phyloP scores from a whole-genome alignment of 2,888 invertebrate genomes.

The Watsonalla cultraria region DNA sequence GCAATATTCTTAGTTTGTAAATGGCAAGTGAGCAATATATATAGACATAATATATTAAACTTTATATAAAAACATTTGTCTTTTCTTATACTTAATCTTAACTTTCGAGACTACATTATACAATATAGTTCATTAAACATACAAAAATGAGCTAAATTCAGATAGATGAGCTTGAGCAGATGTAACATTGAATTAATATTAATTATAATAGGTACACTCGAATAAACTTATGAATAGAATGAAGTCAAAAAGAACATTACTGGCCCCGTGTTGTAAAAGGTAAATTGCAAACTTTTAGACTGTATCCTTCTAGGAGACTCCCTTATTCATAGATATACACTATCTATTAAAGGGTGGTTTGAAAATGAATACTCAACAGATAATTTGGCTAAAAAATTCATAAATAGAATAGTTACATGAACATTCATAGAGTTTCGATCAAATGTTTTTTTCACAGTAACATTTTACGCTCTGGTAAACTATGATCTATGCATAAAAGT shows the following conservation, averaged over 20 bases:
- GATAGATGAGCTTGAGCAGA: background rate
- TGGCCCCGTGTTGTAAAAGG: constrained; percentile 25
- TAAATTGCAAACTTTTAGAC: constrained; percentile 1
- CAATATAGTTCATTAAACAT: background rate
- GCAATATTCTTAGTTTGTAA: background rate
- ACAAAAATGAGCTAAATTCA: background rate
- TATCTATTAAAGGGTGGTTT: no score
- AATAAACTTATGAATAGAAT: constrained; percentile 1
- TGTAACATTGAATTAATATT: constrained; percentile 13
- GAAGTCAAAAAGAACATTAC: constrained; percentile 27
- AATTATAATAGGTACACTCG: constrained; percentile 1
- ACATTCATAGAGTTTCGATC: background rate
- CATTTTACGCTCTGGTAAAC: constrained; percentile 8
- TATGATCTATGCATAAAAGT: constrained; percentile 31
- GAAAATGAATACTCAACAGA: no score
- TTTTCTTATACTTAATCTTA: background rate
- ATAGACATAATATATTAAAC: background rate
- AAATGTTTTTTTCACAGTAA: background rate
- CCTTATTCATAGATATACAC: no score
- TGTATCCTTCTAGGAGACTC: no score
- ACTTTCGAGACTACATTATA: background rate
- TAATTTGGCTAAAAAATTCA: no score
- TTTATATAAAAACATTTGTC: no score
- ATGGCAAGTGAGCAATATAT: constrained; percentile 2
- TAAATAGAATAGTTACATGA: no score